A percentile compares a stretch with the other conserved stretches of the same genome.
Evolutionary conservation across 2,113 vertebrate species (phyloP).

Genomic region (Elaphurus davidianus): DNA sequence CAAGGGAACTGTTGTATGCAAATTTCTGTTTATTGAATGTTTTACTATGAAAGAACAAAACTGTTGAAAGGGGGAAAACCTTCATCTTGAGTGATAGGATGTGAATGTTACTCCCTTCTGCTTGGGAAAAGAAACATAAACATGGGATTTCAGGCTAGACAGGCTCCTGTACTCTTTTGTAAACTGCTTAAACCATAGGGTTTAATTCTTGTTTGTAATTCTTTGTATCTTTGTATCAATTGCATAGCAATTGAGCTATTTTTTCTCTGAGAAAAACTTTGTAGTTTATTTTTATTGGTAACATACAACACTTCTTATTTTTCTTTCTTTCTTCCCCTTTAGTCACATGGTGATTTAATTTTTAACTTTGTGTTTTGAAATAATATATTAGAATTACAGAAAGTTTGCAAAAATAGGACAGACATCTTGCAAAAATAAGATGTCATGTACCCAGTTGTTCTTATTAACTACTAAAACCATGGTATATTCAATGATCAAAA

Average conservation of each 20-base stretch:
- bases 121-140: neutral
- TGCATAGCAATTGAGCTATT: neutral
- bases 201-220: neutral
- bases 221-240: neutral
- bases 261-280: neutral
- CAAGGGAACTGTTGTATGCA: neutral
- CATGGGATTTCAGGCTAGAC: neutral
- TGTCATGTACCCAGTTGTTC: neutral
- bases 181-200: neutral
- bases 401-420: neutral
- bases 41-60: neutral
- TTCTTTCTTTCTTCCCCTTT: neutral
- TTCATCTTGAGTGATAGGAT: neutral
- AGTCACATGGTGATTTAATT: neutral
- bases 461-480: neutral
- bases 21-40: neutral
- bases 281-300: neutral
- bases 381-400: neutral
- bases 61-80: neutral
- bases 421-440: neutral
- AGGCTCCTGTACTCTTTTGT: neutral
- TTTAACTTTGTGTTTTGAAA: neutral
- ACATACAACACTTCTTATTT: neutral
- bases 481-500: neutral
- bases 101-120: neutral